These are phyloP conservation scores for Psilopogon haemacephalus DNA, from an alignment of 2,113 vertebrate genomes.

Conservation along the genomic window DNA sequence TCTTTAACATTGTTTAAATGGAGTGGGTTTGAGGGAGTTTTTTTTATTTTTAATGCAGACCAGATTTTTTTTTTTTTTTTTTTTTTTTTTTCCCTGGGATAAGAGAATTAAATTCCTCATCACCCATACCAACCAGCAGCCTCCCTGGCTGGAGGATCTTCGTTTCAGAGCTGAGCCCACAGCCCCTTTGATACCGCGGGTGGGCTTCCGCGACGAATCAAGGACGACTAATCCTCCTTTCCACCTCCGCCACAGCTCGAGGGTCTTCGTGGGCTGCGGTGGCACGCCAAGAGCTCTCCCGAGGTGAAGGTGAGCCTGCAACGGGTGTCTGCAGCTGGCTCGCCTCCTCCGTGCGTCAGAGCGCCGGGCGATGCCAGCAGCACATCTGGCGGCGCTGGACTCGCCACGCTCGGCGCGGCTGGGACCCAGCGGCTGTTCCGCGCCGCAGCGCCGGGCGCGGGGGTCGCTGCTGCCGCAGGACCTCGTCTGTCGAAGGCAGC, in stretches of 20 bases:
- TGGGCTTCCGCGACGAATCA: background rate
- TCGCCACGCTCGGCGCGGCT: background rate
- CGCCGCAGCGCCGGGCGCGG: rapidly evolving
- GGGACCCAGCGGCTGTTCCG: background rate
- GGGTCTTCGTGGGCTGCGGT: rapidly evolving
- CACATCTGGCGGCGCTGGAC: slow-evolving; percentile 9
- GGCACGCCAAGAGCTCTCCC: rapidly evolving
- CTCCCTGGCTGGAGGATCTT: background rate
- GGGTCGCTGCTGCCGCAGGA: background rate
- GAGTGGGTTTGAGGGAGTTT: slow-evolving; percentile 25
- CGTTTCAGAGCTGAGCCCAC: rapidly evolving
- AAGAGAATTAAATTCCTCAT: background rate
- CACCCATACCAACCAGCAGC: background rate
- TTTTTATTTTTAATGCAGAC: slow-evolving; percentile 58
- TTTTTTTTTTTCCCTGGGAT: no score
- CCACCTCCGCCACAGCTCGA: rapidly evolving
- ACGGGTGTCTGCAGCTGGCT: background rate
- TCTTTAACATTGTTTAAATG: slow-evolving; percentile 59
- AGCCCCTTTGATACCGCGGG: background rate
- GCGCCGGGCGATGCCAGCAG: background rate
- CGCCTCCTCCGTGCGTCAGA: rapidly evolving
- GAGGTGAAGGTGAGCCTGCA: rapidly evolving
- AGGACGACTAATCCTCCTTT: background rate
- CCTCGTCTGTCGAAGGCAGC: background rate
- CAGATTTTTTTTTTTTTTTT: no score